phyloP scores from a whole-genome alignment of 2,113 vertebrate genomes.

The Oreocharis arfaki region DNA sequence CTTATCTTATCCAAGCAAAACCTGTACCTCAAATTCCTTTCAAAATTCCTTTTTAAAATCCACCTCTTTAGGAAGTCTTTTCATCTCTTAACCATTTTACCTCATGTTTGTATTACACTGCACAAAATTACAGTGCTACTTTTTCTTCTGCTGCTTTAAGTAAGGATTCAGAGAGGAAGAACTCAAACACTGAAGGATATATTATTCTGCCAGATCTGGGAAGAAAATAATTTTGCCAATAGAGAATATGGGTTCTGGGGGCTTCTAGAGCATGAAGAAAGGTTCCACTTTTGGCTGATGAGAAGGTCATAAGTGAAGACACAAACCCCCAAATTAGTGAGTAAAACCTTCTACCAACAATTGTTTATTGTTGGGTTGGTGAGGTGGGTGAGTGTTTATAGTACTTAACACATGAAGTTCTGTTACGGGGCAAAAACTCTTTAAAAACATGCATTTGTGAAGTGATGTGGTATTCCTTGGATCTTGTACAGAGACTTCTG shows the following conservation, averaged over 20 bases:
- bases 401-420: background rate
- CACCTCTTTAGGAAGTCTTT: constrained; percentile 7
- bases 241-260: background rate
- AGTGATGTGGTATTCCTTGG: background rate
- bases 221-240: background rate
- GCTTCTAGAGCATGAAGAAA: background rate
- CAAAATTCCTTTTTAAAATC: background rate
- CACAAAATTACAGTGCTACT: background rate
- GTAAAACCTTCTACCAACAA: background rate
- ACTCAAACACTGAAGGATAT: background rate
- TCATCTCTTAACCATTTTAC: constrained; percentile 18
- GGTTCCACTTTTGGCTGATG: background rate
- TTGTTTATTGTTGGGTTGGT: background rate
- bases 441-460: background rate
- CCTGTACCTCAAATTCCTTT: constrained; percentile 5
- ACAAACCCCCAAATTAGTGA: background rate
- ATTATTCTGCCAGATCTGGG: background rate
- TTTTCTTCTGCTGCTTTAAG: background rate
- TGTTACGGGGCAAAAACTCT: background rate
- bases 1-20: constrained; percentile 2
- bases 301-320: background rate
- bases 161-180: background rate
- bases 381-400: background rate
- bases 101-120: background rate
- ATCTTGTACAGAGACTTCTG: background rate